Percentiles rank a stretch among this genome's conserved stretches.
phyloP scores from a whole-genome alignment of 2,888 invertebrate genomes.

The Philaethria dido region DNA sequence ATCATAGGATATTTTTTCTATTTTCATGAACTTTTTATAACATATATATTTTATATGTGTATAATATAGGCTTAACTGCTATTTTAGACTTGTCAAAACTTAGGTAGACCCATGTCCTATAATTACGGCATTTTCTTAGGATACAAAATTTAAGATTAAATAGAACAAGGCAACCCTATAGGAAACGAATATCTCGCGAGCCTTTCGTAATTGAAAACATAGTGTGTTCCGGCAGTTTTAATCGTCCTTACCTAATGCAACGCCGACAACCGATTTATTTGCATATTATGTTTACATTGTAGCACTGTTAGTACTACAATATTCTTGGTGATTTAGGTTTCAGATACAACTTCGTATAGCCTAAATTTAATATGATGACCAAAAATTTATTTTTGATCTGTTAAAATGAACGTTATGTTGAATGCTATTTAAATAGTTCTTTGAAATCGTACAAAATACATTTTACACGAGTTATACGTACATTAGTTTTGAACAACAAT shows the following conservation, averaged over 20 bases:
- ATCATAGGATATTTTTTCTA: too few species aligned
- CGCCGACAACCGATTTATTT: constrained; percentile 53
- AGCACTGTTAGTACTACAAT: constrained; percentile 33
- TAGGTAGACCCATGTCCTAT: too few species aligned
- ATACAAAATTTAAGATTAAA: background rate
- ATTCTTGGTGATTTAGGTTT: background rate
- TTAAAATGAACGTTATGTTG: background rate
- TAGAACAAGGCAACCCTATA: constrained; percentile 58
- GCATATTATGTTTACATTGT: constrained; percentile 45
- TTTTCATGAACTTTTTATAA: too few species aligned
- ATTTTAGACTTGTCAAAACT: too few species aligned
- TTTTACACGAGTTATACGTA: constrained; percentile 5
- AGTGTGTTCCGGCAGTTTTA: constrained; percentile 76
- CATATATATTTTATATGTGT: too few species aligned
- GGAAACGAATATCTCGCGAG: constrained; percentile 74
- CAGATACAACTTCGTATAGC: background rate
- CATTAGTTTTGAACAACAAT: constrained; percentile 42
- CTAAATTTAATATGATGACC: too few species aligned
- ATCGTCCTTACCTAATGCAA: constrained; percentile 70
- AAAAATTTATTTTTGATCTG: background rate
- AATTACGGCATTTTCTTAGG: background rate
- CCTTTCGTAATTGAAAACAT: constrained; percentile 82
- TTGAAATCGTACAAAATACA: constrained; percentile 3
- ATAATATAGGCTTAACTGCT: too few species aligned
- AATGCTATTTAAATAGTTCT: constrained; percentile 4